Base-by-base conservation (phyloP, 1,140 invertebrate species). In the Diuraphis noxia region DNA sequence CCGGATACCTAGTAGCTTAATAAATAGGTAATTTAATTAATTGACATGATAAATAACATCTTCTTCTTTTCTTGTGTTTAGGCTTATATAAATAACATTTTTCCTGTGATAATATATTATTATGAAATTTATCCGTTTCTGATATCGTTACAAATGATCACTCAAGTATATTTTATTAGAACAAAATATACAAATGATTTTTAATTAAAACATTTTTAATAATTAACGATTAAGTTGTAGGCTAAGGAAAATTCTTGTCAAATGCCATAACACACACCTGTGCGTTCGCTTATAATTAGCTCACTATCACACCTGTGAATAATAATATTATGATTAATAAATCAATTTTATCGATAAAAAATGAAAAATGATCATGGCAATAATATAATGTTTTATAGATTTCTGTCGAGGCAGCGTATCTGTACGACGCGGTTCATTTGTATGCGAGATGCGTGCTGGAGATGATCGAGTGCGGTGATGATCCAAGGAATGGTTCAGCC, bases 371-470 rank as follows among this genome's bases (percentile, higher is more conserved):
- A 79, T 79, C 34, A 23, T 21, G n/a, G 21, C 1, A 23, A 41
- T 81, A 38, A 81, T 38, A 38, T 38, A 38, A 81, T 81, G 21
- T 38, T 97, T 17, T 96, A 96, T 10, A 98, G 97, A 97, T 97
- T 93, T 95, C 96, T 92, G 96, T 97, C 19, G 97, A 98, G 94
- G 97, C 97, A 30, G 97, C 97, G 13, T 98, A 98, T 95, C 95
- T 98, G n/a, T 98, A 98, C 93, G 97, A 98, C 93, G 97, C 97
- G 5, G 96, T 98, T 84, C 96, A 97, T 94, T 95, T 98, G 46
- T 98, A 98, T 93, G 96, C 96, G 23, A 94, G 95, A 92, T 97
- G 97, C 13, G 93, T 98, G 91, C 94, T 97, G 2, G 94, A 95
- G 79, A 96, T 96, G 6, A 93, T 98, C 19, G 94, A 95, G n/a